Base-by-base conservation (phyloP, 2,113 vertebrate genomes). In the Sebastes fasciatus region DNA sequence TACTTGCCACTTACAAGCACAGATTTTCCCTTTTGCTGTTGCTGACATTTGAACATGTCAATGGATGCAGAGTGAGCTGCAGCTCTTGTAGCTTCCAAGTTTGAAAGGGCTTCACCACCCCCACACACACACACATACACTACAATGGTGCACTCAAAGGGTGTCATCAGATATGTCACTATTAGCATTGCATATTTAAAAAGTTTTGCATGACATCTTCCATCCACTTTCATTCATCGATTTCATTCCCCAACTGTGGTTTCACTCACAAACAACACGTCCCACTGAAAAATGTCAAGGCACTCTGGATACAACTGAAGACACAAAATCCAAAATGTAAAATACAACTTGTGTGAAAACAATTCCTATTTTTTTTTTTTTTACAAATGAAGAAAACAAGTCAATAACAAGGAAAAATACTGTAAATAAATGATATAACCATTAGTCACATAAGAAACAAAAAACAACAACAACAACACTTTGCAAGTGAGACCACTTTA, bases 281-380 rank as follows among this genome's bases (percentile, higher is more conserved):
- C 73, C 52, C 85, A 92, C 78, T 74, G 23, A 89, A 90, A 70
- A 86, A 89, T 49, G 80, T 83, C 86, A 95, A 95, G 94, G 95
- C 94, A 94, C 94, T 94, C 88, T 91, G 79, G 79, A 93, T 89
- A 92, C 76, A 91, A 94, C 87, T 87, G 60, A 88, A 87, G 86
- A 92, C 88, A 91, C 86, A 87, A 77, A 77, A 60, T 82, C 86
- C 82, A 64, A 57, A 86, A 84, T 77, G 51, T 61, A 71, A 76
- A 82, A 82, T 63, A 78, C 49, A 88, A 78, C 52, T 40, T 46
- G 8, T 75, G 68, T 67, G 21, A 85, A 86, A 80, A 84, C 16
- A 83, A 74, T 58, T 40, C 4, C 12, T 14, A 17, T 26, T 26
- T 26, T 26, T 26, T 26, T 26, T 26, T 26, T 26, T 26, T 81